Evolutionary conservation across 2,888 invertebrate species (phyloP), one percentile per base, ranked within the genome.

Genomic region (Achlya flavicornis): DNA sequence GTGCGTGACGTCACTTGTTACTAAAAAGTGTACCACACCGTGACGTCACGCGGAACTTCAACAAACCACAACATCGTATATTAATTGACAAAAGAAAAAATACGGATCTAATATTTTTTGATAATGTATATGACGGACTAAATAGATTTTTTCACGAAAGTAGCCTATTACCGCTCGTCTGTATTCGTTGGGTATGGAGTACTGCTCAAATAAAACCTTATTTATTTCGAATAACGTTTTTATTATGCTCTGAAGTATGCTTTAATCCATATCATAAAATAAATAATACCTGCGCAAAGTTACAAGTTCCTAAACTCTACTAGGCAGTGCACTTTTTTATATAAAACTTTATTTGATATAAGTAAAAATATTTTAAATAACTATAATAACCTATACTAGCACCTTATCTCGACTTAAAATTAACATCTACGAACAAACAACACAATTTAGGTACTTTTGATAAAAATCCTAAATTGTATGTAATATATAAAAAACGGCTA

Each of bases 241-340:
- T 79, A 79, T 79, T 77, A 77, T 79, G 79, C 79, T 74, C 53
- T 53, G 53, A 53, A 53, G 10, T 43, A 16, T 48, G 46, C 8
- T 48, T 48, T 48, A n/a, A 53, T 19, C n/a, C 16, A 16, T 53
- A 53, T 53, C 16, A 53, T 53, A 53, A 19, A 53, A 53, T 53
- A 53, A 53, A 53, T 53, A 19, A 79, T 81, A 84, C 76, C 79
- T 83, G 85, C 83, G 19, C 53, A 19, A 53, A 53, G 53, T 53
- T 19, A 53, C 19, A 53, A 19, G 19, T 53, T 19, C n/a, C 19
- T 53, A 48, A 48, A 19, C 53, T 53, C 53, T 19, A 19, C 53
- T 19, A 75, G 85, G 83, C 85, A 86, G 83, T 82, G 84, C 79
- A 79, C 74, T 72, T 63, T 60, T 43, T 26, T 60, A 60, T 26